A percentile compares a stretch with the other conserved stretches of the same genome.
phyloP scores from a whole-genome alignment of 2,888 invertebrate genomes.

The Standfussiana lucernea region DNA sequence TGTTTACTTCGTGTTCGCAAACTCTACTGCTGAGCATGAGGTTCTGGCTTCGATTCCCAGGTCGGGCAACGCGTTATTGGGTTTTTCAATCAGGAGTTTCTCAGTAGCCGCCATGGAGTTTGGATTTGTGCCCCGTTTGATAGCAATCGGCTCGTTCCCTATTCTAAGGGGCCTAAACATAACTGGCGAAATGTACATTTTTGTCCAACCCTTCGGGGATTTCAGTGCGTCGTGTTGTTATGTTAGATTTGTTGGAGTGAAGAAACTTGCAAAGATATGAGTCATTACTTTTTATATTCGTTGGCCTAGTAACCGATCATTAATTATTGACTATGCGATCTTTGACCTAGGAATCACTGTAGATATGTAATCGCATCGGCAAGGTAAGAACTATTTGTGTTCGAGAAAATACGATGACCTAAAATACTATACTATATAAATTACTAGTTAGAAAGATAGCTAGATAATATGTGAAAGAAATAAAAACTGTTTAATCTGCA shows the following conservation, averaged over 20 bases:
- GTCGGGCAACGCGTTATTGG: neutral
- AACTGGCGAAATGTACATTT: neutral
- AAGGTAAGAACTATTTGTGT: slow-evolving; percentile 21
- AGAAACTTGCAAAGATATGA: slow-evolving; percentile 34
- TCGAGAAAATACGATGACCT: slow-evolving; percentile 30
- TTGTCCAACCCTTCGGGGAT: neutral
- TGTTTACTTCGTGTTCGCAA: neutral
- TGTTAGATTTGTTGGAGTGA: slow-evolving; percentile 3
- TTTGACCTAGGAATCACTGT: slow-evolving; percentile 60
- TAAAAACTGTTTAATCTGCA: neutral
- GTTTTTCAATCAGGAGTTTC: neutral
- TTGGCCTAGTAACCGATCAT: slow-evolving; percentile 54
- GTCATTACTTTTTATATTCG: slow-evolving; percentile 45
- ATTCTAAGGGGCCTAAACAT: neutral
- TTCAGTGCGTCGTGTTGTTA: neutral
- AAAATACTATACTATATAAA: slow-evolving; percentile 9
- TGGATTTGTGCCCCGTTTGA: neutral
- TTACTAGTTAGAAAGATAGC: neutral
- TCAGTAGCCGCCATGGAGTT: neutral
- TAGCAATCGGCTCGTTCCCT: neutral
- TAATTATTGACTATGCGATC: slow-evolving; percentile 58
- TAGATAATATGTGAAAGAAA: neutral
- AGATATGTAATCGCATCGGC: slow-evolving; percentile 40
- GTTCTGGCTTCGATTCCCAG: neutral
- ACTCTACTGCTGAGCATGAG: neutral